Evolutionary conservation across 2,113 vertebrate species (phyloP).

Genomic region (Fregata magnificens): DNA sequence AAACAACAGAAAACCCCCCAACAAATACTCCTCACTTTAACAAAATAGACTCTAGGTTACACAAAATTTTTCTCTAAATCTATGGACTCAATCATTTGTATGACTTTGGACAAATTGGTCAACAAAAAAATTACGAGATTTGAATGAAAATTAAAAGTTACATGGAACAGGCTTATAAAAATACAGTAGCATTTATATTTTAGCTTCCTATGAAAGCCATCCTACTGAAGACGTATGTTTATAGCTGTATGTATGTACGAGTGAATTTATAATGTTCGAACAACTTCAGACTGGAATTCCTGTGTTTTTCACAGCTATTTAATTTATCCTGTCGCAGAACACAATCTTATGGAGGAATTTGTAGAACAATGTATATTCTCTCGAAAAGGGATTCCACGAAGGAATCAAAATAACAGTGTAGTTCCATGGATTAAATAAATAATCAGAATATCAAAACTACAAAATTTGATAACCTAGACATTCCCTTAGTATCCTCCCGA

Average conservation of each 20-base stretch:
- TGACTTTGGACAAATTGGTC: not conserved
- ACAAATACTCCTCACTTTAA: not conserved
- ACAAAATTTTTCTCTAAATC: not conserved
- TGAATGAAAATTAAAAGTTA: not conserved
- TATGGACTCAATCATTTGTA: not conserved
- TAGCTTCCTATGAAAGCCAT: not conserved
- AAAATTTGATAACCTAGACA: not conserved
- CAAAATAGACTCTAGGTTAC: not conserved
- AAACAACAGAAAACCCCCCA: not conserved
- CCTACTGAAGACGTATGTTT: not conserved
- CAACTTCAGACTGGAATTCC: not conserved
- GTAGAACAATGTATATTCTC: not conserved
- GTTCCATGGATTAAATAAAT: not conserved
- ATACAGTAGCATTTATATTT: not conserved
- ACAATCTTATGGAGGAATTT: not conserved
- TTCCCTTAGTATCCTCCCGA: not conserved
- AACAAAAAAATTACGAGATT: not conserved
- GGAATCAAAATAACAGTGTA: not conserved
- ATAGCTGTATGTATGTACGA: not conserved
- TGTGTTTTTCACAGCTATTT: not conserved
- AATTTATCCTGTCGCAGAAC: not conserved
- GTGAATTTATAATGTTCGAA: not conserved
- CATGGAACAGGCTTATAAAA: not conserved
- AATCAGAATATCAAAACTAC: not conserved
- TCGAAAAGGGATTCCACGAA: not conserved